phyloP scores from a whole-genome alignment of 2,113 vertebrate genomes.

The Paedocypris sp. region DNA sequence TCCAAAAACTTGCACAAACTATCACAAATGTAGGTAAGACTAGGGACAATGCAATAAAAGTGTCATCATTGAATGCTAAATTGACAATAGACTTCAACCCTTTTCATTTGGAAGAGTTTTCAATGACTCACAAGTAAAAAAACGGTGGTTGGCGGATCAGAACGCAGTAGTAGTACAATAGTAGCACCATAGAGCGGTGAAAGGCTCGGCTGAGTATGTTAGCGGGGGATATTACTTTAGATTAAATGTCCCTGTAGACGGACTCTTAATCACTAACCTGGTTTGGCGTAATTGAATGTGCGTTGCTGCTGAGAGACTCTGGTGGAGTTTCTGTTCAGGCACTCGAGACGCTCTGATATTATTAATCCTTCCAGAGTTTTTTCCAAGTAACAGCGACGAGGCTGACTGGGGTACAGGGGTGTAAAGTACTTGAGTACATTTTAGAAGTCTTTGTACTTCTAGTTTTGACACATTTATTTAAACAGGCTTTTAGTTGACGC shows the following conservation, averaged over 20 bases:
- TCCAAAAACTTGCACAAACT: no score
- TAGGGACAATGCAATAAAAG: no score
- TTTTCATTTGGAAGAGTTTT: conserved; percentile 33
- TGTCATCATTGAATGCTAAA: no score
- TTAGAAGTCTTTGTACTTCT: no score
- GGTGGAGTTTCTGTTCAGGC: background rate
- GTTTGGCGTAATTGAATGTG: conserved; percentile 25
- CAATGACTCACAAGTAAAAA: conserved; percentile 16
- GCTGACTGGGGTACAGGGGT: no score
- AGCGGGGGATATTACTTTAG: conserved; percentile 22
- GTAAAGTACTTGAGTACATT: no score
- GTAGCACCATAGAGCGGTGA: background rate
- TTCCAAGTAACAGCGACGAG: no score
- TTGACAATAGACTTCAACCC: conserved; percentile 22
- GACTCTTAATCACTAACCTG: conserved; percentile 17
- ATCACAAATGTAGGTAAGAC: no score
- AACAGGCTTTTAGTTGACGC: no score
- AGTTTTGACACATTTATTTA: no score
- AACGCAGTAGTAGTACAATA: conserved; percentile 2
- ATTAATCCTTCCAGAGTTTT: no score
- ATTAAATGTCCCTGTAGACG: conserved; percentile 26
- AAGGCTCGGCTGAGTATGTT: background rate
- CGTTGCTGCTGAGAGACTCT: background rate
- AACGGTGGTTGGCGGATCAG: conserved; percentile 14
- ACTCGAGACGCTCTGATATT: background rate